Conservation (phyloP, 1,140 invertebrate species). For the Magallana angulata region DNA sequence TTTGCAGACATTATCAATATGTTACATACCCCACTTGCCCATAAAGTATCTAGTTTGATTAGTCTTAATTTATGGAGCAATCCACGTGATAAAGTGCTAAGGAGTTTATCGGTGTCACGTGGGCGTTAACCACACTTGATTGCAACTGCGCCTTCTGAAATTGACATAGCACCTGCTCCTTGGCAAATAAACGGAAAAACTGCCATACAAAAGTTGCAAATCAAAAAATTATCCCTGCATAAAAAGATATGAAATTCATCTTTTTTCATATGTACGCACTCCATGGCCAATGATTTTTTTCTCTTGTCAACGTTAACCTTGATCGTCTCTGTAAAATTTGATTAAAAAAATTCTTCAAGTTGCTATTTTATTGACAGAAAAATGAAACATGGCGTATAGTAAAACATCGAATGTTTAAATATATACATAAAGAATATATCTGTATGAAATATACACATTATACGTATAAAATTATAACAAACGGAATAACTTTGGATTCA, state of each 20-base stretch:
- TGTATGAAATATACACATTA: not conserved
- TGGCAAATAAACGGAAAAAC: not conserved
- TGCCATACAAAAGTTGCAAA: conserved; percentile 4
- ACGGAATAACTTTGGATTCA: not conserved
- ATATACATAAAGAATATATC: not conserved
- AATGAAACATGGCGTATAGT: conserved; percentile 6
- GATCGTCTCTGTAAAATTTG: not conserved
- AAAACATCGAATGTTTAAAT: not conserved
- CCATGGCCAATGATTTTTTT: not conserved
- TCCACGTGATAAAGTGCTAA: not conserved
- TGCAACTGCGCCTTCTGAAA: conserved; percentile 7
- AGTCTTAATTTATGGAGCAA: not conserved
- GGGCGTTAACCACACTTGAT: conserved; percentile 6
- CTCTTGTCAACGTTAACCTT: not conserved
- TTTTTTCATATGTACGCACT: not conserved
- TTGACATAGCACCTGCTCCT: conserved; percentile 22
- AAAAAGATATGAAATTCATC: not conserved
- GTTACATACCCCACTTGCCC: not conserved
- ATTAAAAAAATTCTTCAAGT: not conserved
- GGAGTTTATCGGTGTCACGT: conserved; percentile 6
- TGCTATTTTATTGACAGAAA: not conserved
- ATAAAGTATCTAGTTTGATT: not conserved
- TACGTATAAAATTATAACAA: not conserved
- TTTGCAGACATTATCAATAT: not conserved
- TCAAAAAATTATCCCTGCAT: not conserved